Evolutionary conservation across 2,797 vertebrate species (phyloP), one percentile per base, ranked within the genome.

Genomic region (Sylvilagus floridanus): DNA sequence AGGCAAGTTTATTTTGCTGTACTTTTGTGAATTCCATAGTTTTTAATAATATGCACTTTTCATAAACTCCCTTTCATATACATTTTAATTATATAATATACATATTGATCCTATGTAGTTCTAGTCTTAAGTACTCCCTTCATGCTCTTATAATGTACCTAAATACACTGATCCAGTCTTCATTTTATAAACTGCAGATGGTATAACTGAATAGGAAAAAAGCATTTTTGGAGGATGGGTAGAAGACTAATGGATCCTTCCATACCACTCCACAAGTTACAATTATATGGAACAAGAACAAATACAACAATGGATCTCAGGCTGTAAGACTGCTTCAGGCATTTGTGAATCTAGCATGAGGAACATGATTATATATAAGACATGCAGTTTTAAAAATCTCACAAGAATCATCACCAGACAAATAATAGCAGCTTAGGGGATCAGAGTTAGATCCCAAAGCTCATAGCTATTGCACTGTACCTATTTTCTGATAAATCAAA

Each of bases 231-330:
- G 24, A 63, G 30, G 1, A 3, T 76, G 14, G 52, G 54, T 57
- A 16, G 54, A 30, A 66, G 13, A 66, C 2, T 66, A 66, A 66
- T 13, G n/a, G 30, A 11, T 47, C 24, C 12, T 10, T n/a, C 13
- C 9, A 79, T 9, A 65, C 13, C 1, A 37, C 60, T n/a, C 9
- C 13, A 77, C 10, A 42, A 16, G 16, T 57, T 2, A 47, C 26
- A 42, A 42, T 26, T 47, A 42, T 26, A 54, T 17, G 22, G 2
- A 8, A 50, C 22, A 37, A 0, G 1, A 11, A 26, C 0, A 54
- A 5, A 32, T 11, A 4, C 11, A n/a, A 22, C 5, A 4, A 63
- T 7, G 5, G 4, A 9, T 28, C 5, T 57, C 12, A 26, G 4
- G 1, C 17, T 13, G 17, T n/a, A 28, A 21, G 62, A 4, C 24